A percentile compares a stretch with the other conserved stretches of the same genome.
These are phyloP conservation scores for Carapus acus DNA, from an alignment of 2,797 vertebrate species.

Conservation along the genomic window DNA sequence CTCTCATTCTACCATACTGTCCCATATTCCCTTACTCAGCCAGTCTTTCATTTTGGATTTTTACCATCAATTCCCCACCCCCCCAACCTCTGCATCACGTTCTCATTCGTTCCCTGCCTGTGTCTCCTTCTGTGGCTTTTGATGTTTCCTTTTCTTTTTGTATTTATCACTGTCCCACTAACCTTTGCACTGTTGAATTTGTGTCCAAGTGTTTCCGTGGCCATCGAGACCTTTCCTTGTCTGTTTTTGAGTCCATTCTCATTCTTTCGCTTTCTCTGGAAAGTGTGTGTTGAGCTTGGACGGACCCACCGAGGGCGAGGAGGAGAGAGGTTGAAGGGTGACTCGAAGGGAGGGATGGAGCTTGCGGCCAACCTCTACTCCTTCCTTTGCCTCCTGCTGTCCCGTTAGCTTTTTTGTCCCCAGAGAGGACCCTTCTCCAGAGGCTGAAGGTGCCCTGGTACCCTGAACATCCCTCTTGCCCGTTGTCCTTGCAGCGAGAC, in stretches of 20 bases:
- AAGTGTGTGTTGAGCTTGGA: conserved; percentile 75
- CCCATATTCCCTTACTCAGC: conserved; percentile 62
- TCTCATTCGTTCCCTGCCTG: conserved; percentile 21
- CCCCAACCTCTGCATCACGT: conserved; percentile 39
- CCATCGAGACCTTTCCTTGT: conserved; percentile 7
- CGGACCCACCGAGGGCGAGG: conserved; percentile 49
- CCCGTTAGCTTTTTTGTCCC: conserved; percentile 21
- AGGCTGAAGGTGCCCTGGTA: conserved; percentile 47
- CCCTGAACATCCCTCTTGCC: conserved; percentile 11
- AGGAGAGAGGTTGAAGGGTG: conserved; percentile 38
- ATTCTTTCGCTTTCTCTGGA: conserved; percentile 58
- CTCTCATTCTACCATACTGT: conserved; percentile 55
- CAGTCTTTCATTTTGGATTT: conserved; percentile 60
- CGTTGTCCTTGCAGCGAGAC: conserved; percentile 29
- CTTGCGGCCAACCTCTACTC: conserved; percentile 45
- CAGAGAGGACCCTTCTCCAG: conserved; percentile 37
- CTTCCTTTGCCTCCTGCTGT: conserved; percentile 16
- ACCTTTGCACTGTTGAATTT: conserved; percentile 61
- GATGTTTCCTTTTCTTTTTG: conserved; percentile 1
- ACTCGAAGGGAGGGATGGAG: conserved; percentile 45
- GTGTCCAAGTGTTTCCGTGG: conserved; percentile 49
- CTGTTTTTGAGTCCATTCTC: conserved; percentile 8
- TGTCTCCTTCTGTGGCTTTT: conserved; percentile 5
- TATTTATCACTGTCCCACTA: conserved; percentile 48
- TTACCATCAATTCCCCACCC: conserved; percentile 32